Evolutionary conservation across 2,113 vertebrate species (phyloP).

Genomic region (Blennius ocellaris): DNA sequence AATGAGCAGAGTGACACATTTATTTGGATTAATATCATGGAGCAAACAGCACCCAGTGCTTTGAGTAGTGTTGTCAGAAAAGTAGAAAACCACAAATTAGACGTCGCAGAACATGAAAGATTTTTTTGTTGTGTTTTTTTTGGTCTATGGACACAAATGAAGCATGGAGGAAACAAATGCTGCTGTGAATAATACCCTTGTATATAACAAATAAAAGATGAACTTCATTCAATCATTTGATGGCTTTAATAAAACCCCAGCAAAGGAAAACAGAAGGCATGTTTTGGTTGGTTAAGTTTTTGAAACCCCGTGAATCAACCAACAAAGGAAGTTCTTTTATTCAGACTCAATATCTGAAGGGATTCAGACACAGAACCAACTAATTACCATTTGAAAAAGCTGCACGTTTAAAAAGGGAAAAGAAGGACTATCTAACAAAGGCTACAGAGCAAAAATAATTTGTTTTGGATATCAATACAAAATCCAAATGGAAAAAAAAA

Average conservation of each 20-base stretch:
- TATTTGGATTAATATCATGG: slow-evolving; percentile 28
- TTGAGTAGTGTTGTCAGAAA: background rate
- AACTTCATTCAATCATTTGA: background rate
- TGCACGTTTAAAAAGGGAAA: too few relatives aligned
- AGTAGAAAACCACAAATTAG: slow-evolving; percentile 3
- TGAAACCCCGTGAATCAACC: background rate
- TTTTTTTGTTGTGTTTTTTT: too few relatives aligned
- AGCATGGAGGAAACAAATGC: background rate
- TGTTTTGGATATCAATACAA: background rate
- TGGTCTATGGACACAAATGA: background rate
- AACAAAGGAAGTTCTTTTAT: background rate
- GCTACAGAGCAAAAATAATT: too few relatives aligned
- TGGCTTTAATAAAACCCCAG: background rate
- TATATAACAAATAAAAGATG: background rate
- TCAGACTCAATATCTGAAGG: background rate
- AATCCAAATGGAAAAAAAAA: background rate
- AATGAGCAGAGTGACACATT: slow-evolving; percentile 14
- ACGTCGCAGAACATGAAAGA: slow-evolving; percentile 3
- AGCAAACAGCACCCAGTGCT: slow-evolving; percentile 1
- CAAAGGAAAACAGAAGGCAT: background rate
- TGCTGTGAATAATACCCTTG: background rate
- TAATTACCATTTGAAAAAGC: background rate
- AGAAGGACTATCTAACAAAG: too few relatives aligned
- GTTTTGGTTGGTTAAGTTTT: background rate
- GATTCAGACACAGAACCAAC: background rate